Conservation (phyloP, 1,140 invertebrate species). For the Tetramorium parvispinum region DNA sequence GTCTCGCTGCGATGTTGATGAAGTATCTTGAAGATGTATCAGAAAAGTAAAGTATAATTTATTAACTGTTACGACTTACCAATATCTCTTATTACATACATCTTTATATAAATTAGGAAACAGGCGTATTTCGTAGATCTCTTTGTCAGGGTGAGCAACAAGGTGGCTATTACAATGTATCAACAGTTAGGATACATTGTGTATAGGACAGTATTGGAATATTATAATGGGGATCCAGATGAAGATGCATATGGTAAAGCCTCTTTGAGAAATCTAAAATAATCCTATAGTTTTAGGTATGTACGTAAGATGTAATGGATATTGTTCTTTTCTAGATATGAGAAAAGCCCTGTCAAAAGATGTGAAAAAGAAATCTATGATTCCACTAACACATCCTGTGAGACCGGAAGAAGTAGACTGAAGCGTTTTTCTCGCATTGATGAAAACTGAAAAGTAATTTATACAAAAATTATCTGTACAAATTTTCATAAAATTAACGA, state of each 20-base stretch:
- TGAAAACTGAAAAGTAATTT: background rate
- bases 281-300: slow-evolving; percentile 25
- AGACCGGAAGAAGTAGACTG: slow-evolving; percentile 97
- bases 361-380: slow-evolving; percentile 96
- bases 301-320: slow-evolving; percentile 27
- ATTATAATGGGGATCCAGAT: slow-evolving; percentile 98
- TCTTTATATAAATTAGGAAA: slow-evolving; percentile 90
- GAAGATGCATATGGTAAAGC: slow-evolving; percentile 98
- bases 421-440: slow-evolving; percentile 58
- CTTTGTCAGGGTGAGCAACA: slow-evolving; percentile 99
- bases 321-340: slow-evolving; percentile 92
- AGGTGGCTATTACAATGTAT: slow-evolving; percentile 99
- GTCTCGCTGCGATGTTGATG: slow-evolving; percentile 98
- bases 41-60: slow-evolving; percentile 90
- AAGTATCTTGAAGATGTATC: slow-evolving; percentile 97
- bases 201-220: slow-evolving; percentile 97
- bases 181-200: slow-evolving; percentile 98
- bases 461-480: background rate
- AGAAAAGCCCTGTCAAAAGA: slow-evolving; percentile 98
- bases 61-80: background rate
- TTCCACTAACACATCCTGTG: slow-evolving; percentile 97
- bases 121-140: slow-evolving; percentile 99
- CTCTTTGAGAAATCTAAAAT: slow-evolving; percentile 25
- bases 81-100: background rate
- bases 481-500: slow-evolving; percentile 6